Evolutionary conservation across 2,888 invertebrate species (phyloP), one percentile per base, ranked within the genome.

Genomic region (Ceriagrion tenellum): DNA sequence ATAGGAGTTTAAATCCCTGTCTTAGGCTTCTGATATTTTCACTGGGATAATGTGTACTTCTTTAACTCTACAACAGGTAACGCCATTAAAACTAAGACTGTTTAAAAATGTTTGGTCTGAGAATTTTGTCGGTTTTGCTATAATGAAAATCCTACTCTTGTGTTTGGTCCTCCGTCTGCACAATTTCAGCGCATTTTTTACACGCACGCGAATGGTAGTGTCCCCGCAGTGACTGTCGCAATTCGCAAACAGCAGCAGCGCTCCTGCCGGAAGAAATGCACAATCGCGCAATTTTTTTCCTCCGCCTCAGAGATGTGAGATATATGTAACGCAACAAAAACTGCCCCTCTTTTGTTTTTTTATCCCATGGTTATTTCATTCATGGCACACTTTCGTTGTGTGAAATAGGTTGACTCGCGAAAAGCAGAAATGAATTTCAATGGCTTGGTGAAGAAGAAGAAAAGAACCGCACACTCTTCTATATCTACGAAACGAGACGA

Each of bases 291-390:
- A n/a, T 35, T 81, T 2, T 81, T 81, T 81, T 35, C 81, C 10
- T 18, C 16, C 18, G 18, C 59, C 59, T 59, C n/a, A 81, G 81
- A 30, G 81, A 35, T 16, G 81, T 81, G 81, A 81, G 81, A 81
- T 81, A 81, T 81, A 16, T 81, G 35, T 81, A 81, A 35, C 30
- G 81, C 30, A 81, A 81, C 81, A 30, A 69, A 81, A 81, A 35
- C 81, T 81, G 81, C 18, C 81, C 81, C 81, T 81, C 81, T 81
- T 35, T 81, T 35, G 35, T 81, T 35, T 69, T 81, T 81, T 81
- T 81, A 35, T 35, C 81, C 81, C 81, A 81, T 81, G 81, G 26
- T 81, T 35, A 81, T 81, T 59, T 81, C 81, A 13, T 35, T 81
- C 81, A 18, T 16, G 35, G 35, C 35, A n/a, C n/a, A 69, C 20